These are phyloP conservation scores for Coccyzus lansbergi DNA, from an alignment of 2,797 vertebrate species.

Conservation along the genomic window DNA sequence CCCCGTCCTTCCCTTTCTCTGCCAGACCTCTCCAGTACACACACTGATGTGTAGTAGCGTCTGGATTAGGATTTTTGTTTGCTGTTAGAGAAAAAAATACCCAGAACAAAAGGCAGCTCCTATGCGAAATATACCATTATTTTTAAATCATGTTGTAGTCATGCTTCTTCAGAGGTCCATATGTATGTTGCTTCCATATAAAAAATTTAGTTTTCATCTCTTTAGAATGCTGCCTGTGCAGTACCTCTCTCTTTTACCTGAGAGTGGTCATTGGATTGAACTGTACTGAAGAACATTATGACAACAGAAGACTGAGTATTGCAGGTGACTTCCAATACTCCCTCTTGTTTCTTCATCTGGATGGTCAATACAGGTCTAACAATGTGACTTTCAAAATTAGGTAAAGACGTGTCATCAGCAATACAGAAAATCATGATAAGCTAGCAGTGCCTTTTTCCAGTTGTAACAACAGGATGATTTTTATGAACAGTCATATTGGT, in stretches of 20 bases:
- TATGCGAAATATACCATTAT: background rate
- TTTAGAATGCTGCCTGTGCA: background rate
- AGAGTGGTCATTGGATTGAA: background rate
- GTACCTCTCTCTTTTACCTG: background rate
- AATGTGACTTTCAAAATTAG: background rate
- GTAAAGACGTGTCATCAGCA: background rate
- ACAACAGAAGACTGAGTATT: background rate
- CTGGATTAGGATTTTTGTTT: background rate
- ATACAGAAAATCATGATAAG: background rate
- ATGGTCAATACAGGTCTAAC: background rate
- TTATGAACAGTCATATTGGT: background rate
- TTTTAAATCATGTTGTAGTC: background rate
- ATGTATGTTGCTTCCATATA: background rate
- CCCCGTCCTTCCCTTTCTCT: background rate
- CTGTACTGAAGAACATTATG: background rate
- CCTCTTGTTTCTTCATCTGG: background rate
- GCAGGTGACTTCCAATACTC: background rate
- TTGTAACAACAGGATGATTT: background rate
- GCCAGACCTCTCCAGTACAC: background rate
- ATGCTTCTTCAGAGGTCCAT: background rate
- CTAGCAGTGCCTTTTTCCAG: background rate
- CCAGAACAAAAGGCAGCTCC: background rate
- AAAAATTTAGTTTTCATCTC: background rate
- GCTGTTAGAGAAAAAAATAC: background rate
- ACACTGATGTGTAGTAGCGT: background rate